phyloP scores from a whole-genome alignment of 30 jellyfish, hydroid and myxozoan genomes.

The Phacellophora camtschatica region DNA sequence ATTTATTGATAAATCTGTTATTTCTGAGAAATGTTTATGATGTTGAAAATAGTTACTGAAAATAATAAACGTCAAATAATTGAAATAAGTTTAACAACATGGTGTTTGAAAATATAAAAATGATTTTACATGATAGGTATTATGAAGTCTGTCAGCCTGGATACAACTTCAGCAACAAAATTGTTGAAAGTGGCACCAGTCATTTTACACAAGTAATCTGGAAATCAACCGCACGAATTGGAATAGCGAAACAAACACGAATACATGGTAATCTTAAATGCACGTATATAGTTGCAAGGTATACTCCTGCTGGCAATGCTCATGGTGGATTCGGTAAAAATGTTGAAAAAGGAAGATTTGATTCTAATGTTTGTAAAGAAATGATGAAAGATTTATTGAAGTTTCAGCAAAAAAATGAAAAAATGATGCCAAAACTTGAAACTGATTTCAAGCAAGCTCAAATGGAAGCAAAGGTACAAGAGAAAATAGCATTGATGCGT shows the following conservation, averaged over 20 bases:
- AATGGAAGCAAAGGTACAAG: slow-evolving; percentile 48
- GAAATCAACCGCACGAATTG: slow-evolving; percentile 78
- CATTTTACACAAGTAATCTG: slow-evolving; percentile 95
- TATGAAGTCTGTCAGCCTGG: slow-evolving; percentile 99
- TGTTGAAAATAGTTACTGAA: too few species aligned
- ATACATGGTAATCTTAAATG: slow-evolving; percentile 92
- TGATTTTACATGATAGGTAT: too few species aligned
- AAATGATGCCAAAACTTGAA: slow-evolving; percentile 62
- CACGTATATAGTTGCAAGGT: slow-evolving; percentile 95
- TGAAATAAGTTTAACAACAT: too few species aligned
- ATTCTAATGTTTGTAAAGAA: slow-evolving; percentile 71
- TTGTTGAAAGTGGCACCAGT: slow-evolving; percentile 87
- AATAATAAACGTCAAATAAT: too few species aligned
- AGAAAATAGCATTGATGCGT: slow-evolving; percentile 45
- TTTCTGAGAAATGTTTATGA: too few species aligned
- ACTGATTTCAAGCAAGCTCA: slow-evolving; percentile 45
- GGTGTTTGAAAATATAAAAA: too few species aligned
- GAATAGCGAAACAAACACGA: slow-evolving; percentile 96
- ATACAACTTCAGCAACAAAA: slow-evolving; percentile 60
- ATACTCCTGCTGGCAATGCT: slow-evolving; percentile 90
- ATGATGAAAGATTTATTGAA: slow-evolving; percentile 61
- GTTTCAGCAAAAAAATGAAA: slow-evolving; percentile 85
- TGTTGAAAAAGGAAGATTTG: slow-evolving; percentile 76
- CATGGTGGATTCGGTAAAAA: slow-evolving; percentile 66
- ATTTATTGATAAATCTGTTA: too few species aligned